Base-by-base conservation (phyloP, 2,888 invertebrate species). In the Drepanosiphum platanoidis region DNA sequence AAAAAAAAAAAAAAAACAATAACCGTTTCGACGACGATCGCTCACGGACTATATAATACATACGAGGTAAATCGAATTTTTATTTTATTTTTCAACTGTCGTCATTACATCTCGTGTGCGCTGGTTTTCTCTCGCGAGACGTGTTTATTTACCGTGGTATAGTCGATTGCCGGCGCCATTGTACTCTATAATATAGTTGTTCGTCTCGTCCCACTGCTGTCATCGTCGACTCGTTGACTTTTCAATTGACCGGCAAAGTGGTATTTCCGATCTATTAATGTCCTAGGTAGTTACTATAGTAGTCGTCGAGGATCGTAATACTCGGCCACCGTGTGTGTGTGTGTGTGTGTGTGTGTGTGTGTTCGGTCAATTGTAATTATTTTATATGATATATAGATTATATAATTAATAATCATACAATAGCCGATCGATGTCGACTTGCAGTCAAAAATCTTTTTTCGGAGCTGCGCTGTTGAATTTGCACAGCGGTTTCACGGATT, bases 401-500 rank as follows among this genome's bases (percentile, higher is more conserved):
- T n/a, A n/a, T n/a, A n/a, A n/a, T n/a, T n/a, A n/a, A n/a, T n/a
- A n/a, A n/a, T n/a, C n/a, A n/a, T n/a, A n/a, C n/a, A n/a, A n/a
- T n/a, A n/a, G n/a, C n/a, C n/a, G n/a, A n/a, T n/a, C n/a, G n/a
- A n/a, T n/a, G 82, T 80, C 72, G 80, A 36, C 46, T 15, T 15
- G 18, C 27, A 22, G 27, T 64, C n/a, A 61, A 36, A 78, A 72
- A 80, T 79, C 86, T 1, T 15, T 5, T 32, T 80, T 86, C 13
- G 15, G 71, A 3, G 22, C 27, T 4, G 64, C 78, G 2, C 27
- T 80, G 22, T 64, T 61, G 36, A 86, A 79, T 52, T 72, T 88
- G 7, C 88, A 88, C 68, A 87, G 87, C 52, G 86, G 87, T 79
- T 84, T 86, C 5, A 87, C 88, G 5, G 82, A 86, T 11, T 86